Conservation (phyloP, 2,113 vertebrate species). For the Glaucidium brasilianum region DNA sequence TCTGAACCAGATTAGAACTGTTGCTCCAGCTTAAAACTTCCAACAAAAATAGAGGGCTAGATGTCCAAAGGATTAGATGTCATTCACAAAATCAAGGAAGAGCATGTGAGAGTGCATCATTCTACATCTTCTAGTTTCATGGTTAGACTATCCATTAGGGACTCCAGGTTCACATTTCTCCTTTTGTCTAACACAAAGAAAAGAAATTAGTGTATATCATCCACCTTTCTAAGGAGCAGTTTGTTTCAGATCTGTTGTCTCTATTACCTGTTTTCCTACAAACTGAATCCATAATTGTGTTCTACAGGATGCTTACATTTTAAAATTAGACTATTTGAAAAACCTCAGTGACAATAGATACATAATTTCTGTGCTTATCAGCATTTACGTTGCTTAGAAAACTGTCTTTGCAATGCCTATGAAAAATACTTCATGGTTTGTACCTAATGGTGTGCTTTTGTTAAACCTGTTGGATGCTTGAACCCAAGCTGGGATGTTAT, state of each 20-base stretch:
- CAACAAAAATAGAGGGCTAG: neutral
- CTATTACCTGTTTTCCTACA: neutral
- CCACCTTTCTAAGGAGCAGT: neutral
- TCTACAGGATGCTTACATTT: neutral
- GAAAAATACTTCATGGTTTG: neutral
- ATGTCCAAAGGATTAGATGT: neutral
- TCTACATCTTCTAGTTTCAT: neutral
- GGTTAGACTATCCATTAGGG: neutral
- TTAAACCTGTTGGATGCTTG: neutral
- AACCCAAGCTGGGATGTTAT: neutral
- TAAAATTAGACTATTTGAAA: neutral
- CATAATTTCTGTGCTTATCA: neutral
- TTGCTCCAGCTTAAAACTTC: neutral
- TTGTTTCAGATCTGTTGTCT: neutral
- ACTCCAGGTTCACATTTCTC: neutral
- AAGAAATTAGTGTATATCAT: neutral
- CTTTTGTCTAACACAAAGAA: neutral
- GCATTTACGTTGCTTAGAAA: neutral
- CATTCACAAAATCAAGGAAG: neutral
- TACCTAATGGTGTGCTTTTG: neutral
- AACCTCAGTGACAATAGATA: neutral
- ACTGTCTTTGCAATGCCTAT: neutral
- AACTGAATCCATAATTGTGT: neutral
- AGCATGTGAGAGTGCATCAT: neutral
- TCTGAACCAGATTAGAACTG: neutral